phyloP scores from a whole-genome alignment of 2,888 invertebrate genomes.

The Melanchra persicariae region DNA sequence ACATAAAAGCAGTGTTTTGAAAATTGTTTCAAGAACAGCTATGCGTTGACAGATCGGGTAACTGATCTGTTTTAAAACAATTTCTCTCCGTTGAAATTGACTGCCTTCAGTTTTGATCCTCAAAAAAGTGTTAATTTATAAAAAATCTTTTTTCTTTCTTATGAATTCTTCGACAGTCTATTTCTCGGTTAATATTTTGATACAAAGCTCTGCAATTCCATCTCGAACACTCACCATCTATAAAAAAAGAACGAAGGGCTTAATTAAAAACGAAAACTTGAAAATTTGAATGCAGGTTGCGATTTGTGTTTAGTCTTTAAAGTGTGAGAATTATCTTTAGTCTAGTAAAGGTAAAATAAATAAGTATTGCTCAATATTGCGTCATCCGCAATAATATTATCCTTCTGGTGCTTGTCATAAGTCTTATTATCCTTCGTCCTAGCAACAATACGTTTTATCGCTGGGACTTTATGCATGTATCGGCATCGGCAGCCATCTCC shows the following conservation, averaged over 20 bases:
- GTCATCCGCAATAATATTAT: conserved; percentile 54
- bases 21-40: background rate
- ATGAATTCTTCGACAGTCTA: background rate
- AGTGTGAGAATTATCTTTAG: conserved; percentile 25
- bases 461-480: conserved; percentile 39
- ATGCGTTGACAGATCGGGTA: background rate
- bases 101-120: no score
- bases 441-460: conserved; percentile 55
- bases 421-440: conserved; percentile 62
- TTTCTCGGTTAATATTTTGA: background rate
- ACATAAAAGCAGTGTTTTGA: background rate
- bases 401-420: conserved; percentile 49
- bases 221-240: background rate
- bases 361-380: conserved; percentile 65
- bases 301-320: conserved; percentile 12
- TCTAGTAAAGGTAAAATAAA: conserved; percentile 43
- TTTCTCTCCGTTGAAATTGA: no score
- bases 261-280: background rate
- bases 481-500: conserved; percentile 62
- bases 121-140: no score
- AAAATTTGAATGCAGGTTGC: background rate
- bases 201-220: background rate
- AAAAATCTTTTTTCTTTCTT: background rate
- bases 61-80: background rate
- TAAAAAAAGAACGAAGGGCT: background rate